Evolutionary conservation across 2,113 vertebrate genomes (phyloP), one percentile per base, ranked within the genome.

Genomic region (Agapornis roseicollis): DNA sequence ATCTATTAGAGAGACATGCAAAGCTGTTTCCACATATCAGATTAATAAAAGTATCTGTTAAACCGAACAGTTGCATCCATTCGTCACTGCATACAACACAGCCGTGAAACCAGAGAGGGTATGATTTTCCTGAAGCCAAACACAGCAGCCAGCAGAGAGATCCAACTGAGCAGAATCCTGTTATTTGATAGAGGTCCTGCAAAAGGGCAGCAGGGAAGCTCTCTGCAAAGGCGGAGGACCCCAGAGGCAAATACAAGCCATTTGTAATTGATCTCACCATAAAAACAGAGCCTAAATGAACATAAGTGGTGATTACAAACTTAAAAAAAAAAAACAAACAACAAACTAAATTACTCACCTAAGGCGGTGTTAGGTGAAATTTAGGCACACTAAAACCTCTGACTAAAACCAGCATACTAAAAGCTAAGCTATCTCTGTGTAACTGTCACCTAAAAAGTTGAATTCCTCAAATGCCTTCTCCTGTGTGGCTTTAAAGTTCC

Each of bases 11-110:
- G 33, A 88, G 49, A 58, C 1, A 1, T 29, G 47, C 1, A 3
- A 91, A 96, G 52, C 71, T 83, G 64, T 52, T 96, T 70, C 74
- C 72, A 93, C 64, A 90, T 58, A 82, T 31, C 42, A 78, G 60
- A 73, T 92, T 71, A 86, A 83, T 49, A 85, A 85, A 77, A 23
- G 13, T 23, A 18, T 73, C 58, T 53, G 42, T 85, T 93, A 92
- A 85, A 4, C 10, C 1, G 0, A 85, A 78, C 68, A 78, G 41
- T 47, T 80, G 46, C 71, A 77, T 39, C 31, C 27, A 64, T 94
- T 93, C 14, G 71, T 88, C 85, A 78, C 46, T 24, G n/a, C 2
- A 1, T 49, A 76, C 29, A 87, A 71, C 55, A 44, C 13, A 65
- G 24, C 42, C 60, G 23, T 35, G 56, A 64, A 70, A 74, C 28